Conservation (phyloP, 1,140 invertebrate species). For the Drosophila nigrodunni region DNA sequence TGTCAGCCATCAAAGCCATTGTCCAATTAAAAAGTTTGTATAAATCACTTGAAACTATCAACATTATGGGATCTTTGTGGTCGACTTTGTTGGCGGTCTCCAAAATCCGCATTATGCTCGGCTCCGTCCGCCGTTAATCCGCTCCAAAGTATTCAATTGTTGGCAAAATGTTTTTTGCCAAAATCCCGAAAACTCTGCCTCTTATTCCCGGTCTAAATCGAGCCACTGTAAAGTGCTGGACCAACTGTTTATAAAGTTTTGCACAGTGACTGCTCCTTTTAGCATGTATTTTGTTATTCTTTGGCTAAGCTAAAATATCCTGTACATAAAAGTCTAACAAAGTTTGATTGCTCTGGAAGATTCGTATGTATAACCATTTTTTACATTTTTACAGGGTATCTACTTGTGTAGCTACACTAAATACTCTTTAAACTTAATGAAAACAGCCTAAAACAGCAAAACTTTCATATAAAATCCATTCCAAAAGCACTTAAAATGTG, state of each 20-base stretch:
- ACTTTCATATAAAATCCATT: not conserved
- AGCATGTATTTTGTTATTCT: slow-evolving; percentile 30
- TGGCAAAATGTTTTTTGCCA: slow-evolving; percentile 31
- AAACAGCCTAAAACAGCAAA: too few relatives aligned
- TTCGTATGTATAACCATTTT: too few relatives aligned
- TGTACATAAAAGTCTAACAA: slow-evolving; percentile 1
- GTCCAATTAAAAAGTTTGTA: slow-evolving; percentile 64
- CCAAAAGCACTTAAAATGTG: not conserved
- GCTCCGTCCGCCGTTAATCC: slow-evolving; percentile 47
- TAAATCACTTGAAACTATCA: slow-evolving; percentile 56
- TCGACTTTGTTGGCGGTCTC: slow-evolving; percentile 20
- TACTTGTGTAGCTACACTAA: too few relatives aligned
- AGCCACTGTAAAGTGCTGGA: slow-evolving; percentile 32
- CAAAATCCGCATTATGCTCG: slow-evolving; percentile 53
- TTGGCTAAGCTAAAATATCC: slow-evolving; percentile 1
- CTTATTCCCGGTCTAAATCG: slow-evolving; percentile 1
- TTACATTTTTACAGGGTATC: too few relatives aligned
- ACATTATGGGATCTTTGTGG: slow-evolving; percentile 42
- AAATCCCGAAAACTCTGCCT: slow-evolving; percentile 20
- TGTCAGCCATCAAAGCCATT: slow-evolving; percentile 17
- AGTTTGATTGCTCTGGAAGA: too few relatives aligned
- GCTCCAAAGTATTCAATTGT: slow-evolving; percentile 45
- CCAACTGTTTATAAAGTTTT: slow-evolving; percentile 38
- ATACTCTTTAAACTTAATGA: too few relatives aligned
- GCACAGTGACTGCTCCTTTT: not conserved